These are phyloP conservation scores for Notolepis coatsorum DNA, from an alignment of 2,797 vertebrate genomes.

Conservation along the genomic window DNA sequence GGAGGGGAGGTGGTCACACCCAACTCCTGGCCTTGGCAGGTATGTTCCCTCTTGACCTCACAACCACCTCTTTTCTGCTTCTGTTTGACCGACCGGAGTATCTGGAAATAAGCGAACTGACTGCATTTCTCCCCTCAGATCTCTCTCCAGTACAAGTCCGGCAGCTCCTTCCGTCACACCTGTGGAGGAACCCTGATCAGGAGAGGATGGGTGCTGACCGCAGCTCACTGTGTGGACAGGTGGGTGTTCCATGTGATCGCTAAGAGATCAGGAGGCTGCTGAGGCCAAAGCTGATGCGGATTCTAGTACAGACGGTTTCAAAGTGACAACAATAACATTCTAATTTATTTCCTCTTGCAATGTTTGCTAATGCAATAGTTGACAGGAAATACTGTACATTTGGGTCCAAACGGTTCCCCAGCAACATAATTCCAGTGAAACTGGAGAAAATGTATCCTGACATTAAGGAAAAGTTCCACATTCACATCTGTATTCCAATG, in stretches of 20 bases:
- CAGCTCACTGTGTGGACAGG: conserved; percentile 90
- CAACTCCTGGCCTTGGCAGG: conserved; percentile 85
- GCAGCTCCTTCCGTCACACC: conserved; percentile 81
- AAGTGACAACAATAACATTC: too few species aligned
- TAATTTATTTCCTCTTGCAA: too few species aligned
- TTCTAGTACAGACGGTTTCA: too few species aligned
- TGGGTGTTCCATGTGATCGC: conserved; percentile 46
- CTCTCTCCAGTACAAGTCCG: conserved; percentile 86
- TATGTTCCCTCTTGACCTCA: conserved; percentile 31
- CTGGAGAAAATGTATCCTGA: too few species aligned
- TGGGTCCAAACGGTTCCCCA: too few species aligned
- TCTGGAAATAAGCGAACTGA: neutral
- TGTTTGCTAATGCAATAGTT: too few species aligned
- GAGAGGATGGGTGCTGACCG: conserved; percentile 88
- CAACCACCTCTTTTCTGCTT: neutral
- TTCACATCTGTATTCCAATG: too few species aligned
- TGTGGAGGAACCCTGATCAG: conserved; percentile 90
- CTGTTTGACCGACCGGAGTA: too few species aligned
- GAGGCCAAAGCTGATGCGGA: neutral
- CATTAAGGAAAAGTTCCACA: too few species aligned
- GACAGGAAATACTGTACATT: too few species aligned
- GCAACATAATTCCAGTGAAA: too few species aligned
- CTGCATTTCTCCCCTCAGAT: conserved; percentile 71
- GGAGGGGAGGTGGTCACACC: conserved; percentile 75
- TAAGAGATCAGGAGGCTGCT: neutral